Evolutionary conservation across 1,140 invertebrate genomes (phyloP).

Genomic region (Ectropis grisescens): DNA sequence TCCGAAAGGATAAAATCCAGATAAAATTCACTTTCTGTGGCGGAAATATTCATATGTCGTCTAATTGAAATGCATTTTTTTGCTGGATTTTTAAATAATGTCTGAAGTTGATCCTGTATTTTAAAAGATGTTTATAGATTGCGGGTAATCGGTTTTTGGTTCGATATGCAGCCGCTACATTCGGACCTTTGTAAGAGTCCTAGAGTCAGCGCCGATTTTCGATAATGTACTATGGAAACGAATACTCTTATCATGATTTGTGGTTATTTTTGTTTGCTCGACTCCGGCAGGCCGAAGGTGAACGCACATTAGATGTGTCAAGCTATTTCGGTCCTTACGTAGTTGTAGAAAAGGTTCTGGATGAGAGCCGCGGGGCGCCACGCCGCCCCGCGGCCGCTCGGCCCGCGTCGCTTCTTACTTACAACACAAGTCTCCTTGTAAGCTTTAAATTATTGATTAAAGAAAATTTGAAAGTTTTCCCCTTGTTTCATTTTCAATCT

Average conservation of each 20-base stretch:
- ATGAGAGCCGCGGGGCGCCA: slow-evolving; percentile 11
- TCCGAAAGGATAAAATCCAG: no score
- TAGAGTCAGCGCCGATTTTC: no score
- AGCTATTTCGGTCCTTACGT: slow-evolving; percentile 14
- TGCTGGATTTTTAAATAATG: no score
- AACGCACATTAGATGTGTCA: slow-evolving; percentile 35
- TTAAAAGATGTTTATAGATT: no score
- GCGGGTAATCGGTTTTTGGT: no score
- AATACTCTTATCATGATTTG: slow-evolving; percentile 22
- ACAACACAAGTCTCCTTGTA: slow-evolving; percentile 54
- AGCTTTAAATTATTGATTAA: slow-evolving; percentile 69
- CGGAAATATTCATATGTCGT: no score
- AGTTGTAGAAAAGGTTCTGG: slow-evolving; percentile 19
- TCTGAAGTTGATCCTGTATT: no score
- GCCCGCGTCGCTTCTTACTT: slow-evolving; percentile 11
- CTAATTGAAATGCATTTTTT: no score
- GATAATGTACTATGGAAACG: no score
- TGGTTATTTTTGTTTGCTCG: slow-evolving; percentile 8
- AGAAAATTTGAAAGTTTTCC: slow-evolving; percentile 58
- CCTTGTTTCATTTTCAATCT: slow-evolving; percentile 19
- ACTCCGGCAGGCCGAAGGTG: slow-evolving; percentile 1
- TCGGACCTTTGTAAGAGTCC: no score
- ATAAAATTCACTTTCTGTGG: no score
- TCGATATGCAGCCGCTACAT: no score
- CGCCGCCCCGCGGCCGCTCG: slow-evolving; percentile 30